phyloP scores from a whole-genome alignment of 37 sponge, comb jelly and placozoan species.

The Lycopodina hypogea region DNA sequence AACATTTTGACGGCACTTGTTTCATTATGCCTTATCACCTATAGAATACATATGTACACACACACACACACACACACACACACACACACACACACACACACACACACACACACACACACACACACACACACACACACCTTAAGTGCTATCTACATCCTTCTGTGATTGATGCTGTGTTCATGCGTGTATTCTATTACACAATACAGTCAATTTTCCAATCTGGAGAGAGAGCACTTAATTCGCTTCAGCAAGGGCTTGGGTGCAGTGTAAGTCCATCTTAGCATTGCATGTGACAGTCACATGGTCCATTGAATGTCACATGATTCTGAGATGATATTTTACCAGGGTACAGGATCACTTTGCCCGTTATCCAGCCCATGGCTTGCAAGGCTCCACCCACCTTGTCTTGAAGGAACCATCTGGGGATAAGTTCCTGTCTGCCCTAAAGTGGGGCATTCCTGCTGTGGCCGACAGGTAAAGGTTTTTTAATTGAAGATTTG shows the following conservation, averaged over 20 bases:
- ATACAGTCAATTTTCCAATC: conserved; percentile 62
- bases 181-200: too few species aligned
- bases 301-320: not conserved
- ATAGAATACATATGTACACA: too few species aligned
- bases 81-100: too few species aligned
- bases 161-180: not conserved
- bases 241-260: conserved; percentile 53
- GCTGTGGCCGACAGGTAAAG: conserved; percentile 66
- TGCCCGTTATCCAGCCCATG: conserved; percentile 46
- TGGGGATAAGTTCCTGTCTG: conserved; percentile 64
- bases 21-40: too few species aligned
- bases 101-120: too few species aligned
- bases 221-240: conserved; percentile 65
- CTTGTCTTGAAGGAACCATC: conserved; percentile 59
- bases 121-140: too few species aligned
- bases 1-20: too few species aligned
- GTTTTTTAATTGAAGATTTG: too few species aligned
- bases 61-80: too few species aligned
- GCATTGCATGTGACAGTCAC: not conserved
- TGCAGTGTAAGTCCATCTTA: conserved; percentile 42
- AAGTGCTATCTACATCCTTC: too few species aligned
- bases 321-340: not conserved
- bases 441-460: conserved; percentile 66
- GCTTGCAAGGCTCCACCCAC: conserved; percentile 67
- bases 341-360: conserved; percentile 71